A percentile compares a stretch with the other conserved stretches of the same genome.
Evolutionary conservation across 2,797 vertebrate species (phyloP).

Genomic region (Tadarida brasiliensis): DNA sequence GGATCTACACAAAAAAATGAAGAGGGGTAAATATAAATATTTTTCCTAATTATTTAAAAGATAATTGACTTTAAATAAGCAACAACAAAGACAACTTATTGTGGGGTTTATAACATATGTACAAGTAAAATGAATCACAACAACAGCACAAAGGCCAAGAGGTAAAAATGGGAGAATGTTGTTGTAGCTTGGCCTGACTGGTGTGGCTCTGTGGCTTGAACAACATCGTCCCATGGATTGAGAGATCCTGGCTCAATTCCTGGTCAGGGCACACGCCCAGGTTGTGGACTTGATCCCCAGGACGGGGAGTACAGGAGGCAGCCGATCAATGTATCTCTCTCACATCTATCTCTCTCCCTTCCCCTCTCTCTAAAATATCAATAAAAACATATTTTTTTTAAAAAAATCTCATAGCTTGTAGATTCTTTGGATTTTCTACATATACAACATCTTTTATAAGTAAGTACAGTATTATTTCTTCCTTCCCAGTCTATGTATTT

Average conservation of each 20-base stretch:
- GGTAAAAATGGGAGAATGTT: not conserved
- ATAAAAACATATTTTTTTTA: too few relatives aligned
- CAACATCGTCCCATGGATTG: too few relatives aligned
- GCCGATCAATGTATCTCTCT: too few relatives aligned
- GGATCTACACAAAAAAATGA: conserved; percentile 21
- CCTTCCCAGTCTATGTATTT: not conserved
- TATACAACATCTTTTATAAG: not conserved
- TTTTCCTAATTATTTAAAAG: conserved; percentile 1
- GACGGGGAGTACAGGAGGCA: too few relatives aligned
- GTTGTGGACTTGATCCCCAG: too few relatives aligned
- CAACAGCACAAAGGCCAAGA: not conserved
- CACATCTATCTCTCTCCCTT: too few relatives aligned
- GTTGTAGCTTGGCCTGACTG: too few relatives aligned
- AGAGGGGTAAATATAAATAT: not conserved
- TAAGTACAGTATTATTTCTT: not conserved
- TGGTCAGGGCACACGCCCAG: too few relatives aligned
- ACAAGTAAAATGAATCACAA: not conserved
- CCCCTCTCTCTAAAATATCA: too few relatives aligned
- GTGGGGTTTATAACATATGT: not conserved
- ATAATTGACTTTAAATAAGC: not conserved
- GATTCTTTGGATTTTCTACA: not conserved
- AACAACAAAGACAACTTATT: not conserved
- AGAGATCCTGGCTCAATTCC: too few relatives aligned
- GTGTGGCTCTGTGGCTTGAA: too few relatives aligned
- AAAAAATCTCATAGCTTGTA: not conserved